Percentiles rank a stretch among this genome's conserved stretches.
These are phyloP conservation scores for Orchesella cincta DNA, from an alignment of 1,140 invertebrate genomes.

Conservation along the genomic window DNA sequence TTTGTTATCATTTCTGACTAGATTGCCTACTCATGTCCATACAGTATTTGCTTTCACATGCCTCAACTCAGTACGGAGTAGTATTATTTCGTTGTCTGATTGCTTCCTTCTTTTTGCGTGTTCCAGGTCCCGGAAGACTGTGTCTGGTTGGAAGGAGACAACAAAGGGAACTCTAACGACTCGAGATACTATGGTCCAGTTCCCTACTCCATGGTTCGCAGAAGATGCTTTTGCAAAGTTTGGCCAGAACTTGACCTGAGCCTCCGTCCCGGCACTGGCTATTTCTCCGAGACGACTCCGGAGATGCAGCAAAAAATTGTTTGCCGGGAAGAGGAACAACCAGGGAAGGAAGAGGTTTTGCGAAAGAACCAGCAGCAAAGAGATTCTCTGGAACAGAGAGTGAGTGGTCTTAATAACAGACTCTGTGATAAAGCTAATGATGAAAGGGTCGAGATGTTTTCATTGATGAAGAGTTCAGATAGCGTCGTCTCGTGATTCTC, in stretches of 20 bases:
- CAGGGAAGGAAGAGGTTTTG: background rate
- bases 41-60: background rate
- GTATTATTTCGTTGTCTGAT: background rate
- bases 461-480: background rate
- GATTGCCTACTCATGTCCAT: background rate
- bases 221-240: conserved; percentile 62
- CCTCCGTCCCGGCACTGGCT: background rate
- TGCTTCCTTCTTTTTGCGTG: background rate
- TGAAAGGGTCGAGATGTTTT: background rate
- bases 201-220: conserved; percentile 74
- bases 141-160: conserved; percentile 93
- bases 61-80: too few relatives aligned
- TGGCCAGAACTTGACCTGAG: conserved; percentile 1
- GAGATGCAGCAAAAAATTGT: background rate
- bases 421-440: background rate
- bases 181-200: conserved; percentile 83
- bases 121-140: conserved; percentile 73
- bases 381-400: background rate
- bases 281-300: background rate
- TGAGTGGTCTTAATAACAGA: background rate
- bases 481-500: too few relatives aligned
- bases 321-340: background rate
- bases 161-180: conserved; percentile 79
- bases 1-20: background rate
- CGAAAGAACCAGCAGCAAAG: background rate